phyloP scores from a whole-genome alignment of 2,797 vertebrate genomes.

The Carduelis carduelis region DNA sequence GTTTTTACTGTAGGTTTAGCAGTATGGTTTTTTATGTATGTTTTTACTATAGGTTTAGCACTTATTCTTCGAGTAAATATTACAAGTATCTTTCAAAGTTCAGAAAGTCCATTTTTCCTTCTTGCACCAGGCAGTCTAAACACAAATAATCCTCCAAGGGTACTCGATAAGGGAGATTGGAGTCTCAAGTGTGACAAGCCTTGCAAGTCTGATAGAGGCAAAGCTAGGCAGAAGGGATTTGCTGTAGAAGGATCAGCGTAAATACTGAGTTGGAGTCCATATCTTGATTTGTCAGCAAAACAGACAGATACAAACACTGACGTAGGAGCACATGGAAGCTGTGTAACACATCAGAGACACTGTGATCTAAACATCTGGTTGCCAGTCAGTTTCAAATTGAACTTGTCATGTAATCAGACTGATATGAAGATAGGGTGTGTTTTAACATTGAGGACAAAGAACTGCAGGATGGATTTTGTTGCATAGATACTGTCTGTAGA shows the following conservation, averaged over 20 bases:
- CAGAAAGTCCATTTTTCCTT: not conserved
- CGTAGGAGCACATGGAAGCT: not conserved
- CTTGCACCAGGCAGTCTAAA: not conserved
- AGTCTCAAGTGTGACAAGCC: not conserved
- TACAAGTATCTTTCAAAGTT: not conserved
- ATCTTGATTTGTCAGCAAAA: not conserved
- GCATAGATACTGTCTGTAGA: not conserved
- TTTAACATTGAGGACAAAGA: not conserved
- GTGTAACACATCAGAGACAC: not conserved
- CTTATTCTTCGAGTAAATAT: not conserved
- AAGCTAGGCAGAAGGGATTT: not conserved
- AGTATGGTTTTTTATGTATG: not conserved
- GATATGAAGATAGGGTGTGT: not conserved
- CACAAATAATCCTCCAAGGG: not conserved
- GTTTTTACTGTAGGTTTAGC: not conserved
- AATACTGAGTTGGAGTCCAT: not conserved
- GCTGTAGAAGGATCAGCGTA: not conserved
- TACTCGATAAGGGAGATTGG: not conserved
- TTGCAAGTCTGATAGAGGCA: not conserved
- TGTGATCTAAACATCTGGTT: not conserved
- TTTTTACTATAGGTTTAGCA: not conserved
- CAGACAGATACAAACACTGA: accelerated
- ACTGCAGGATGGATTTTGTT: not conserved
- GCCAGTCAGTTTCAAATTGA: not conserved
- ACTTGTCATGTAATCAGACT: accelerated